phyloP scores from a whole-genome alignment of 2,888 invertebrate genomes.

The Halictus quadricinctus region DNA sequence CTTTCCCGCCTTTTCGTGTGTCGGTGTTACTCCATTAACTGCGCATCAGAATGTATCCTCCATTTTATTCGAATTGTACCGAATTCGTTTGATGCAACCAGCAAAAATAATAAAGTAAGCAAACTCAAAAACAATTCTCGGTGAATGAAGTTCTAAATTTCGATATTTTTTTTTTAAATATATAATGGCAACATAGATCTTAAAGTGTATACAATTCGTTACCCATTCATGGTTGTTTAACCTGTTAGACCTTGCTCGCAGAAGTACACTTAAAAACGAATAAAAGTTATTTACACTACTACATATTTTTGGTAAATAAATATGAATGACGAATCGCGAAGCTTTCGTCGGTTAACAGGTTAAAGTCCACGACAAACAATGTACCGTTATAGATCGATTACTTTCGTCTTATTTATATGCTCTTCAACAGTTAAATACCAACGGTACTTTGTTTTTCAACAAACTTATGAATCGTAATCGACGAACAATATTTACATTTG shows the following conservation, averaged over 20 bases:
- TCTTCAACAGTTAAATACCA: conserved; percentile 6
- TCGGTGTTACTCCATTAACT: background rate
- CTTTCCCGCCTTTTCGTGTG: background rate
- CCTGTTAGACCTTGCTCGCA: background rate
- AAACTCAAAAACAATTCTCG: conserved; percentile 26
- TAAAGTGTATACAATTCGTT: conserved; percentile 4
- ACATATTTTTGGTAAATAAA: background rate
- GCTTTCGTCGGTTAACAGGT: conserved; percentile 2
- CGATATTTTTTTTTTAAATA: background rate
- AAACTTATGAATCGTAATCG: background rate
- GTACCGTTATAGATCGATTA: conserved; percentile 22
- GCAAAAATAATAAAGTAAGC: conserved; percentile 10
- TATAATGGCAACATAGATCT: conserved; percentile 15
- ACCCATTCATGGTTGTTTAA: background rate
- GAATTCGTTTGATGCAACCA: conserved; percentile 40
- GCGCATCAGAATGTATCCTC: background rate
- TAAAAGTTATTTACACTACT: background rate
- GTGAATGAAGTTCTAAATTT: conserved; percentile 7
- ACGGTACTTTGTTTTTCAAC: conserved; percentile 2
- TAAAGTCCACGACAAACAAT: conserved; percentile 20
- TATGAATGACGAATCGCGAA: background rate
- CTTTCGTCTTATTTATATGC: background rate
- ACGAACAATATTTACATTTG: background rate
- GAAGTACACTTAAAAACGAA: background rate
- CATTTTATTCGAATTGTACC: conserved; percentile 23